These are phyloP conservation scores for Sphecodes monilicornis DNA, from an alignment of 2,888 invertebrate genomes.

Conservation along the genomic window DNA sequence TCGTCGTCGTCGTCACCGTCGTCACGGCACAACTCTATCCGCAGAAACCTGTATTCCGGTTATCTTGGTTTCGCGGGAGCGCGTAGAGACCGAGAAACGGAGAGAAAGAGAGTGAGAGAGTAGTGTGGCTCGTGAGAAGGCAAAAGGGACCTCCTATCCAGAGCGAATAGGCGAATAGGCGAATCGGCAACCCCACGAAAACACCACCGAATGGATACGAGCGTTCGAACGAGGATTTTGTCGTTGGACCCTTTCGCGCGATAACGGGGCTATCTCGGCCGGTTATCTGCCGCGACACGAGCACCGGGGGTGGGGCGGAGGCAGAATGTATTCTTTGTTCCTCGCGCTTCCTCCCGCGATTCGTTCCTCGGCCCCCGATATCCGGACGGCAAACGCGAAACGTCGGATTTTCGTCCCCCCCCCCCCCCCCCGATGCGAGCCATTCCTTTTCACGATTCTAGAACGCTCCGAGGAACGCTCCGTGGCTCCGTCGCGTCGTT, in stretches of 20 bases:
- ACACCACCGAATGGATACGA: slow-evolving; percentile 60
- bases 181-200: slow-evolving; percentile 55
- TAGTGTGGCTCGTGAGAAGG: slow-evolving; percentile 59
- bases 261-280: slow-evolving; percentile 50
- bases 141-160: slow-evolving; percentile 66
- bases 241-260: slow-evolving; percentile 42
- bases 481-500: not conserved
- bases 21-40: slow-evolving; percentile 80
- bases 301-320: not conserved
- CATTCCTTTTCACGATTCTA: slow-evolving; percentile 3
- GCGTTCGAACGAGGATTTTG: slow-evolving; percentile 39
- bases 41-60: slow-evolving; percentile 82
- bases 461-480: not conserved
- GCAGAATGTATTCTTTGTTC: slow-evolving; percentile 53
- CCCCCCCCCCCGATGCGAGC: slow-evolving; percentile 1
- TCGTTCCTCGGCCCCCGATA: slow-evolving; percentile 25
- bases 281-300: slow-evolving; percentile 42
- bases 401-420: slow-evolving; percentile 34
- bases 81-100: slow-evolving; percentile 52
- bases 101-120: not conserved
- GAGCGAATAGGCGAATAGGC: slow-evolving; percentile 24
- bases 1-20: slow-evolving; percentile 56
- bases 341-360: slow-evolving; percentile 29
- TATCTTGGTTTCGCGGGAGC: slow-evolving; percentile 75
- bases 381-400: slow-evolving; percentile 19